Evolutionary conservation across 2,888 invertebrate species (phyloP), one percentile per base, ranked within the genome.

Genomic region (Frankliniella fusca): DNA sequence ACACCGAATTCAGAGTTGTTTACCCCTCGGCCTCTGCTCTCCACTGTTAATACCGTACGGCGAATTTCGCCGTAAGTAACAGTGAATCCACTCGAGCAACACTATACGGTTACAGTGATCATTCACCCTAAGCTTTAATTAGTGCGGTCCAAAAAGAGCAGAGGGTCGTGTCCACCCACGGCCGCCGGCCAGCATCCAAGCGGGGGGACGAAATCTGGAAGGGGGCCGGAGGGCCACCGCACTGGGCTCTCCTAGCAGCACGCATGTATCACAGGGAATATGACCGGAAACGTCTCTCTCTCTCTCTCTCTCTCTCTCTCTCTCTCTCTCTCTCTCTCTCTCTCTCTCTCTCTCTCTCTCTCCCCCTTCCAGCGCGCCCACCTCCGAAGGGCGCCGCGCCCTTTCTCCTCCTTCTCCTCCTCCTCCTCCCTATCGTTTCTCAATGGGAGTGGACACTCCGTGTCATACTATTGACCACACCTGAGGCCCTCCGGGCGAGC

Each of bases 381-480:
- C 61, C 61, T 61, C 61, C 61, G 61, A 18, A 61, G 61, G 11
- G 20, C 61, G n/a, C n/a, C 18, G 61, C 18, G 61, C 61, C 61
- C 61, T 61, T 20, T 54, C 54, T 54, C n/a, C n/a, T n/a, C n/a
- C n/a, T n/a, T 5, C 38, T 5, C 38, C 38, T 38, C 38, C 38
- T 5, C 38, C 38, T 38, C 38, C 5, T 38, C 38, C 38, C 38
- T 76, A 76, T 76, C 70, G 70, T 76, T 76, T 76, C 70, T 76
- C 70, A 76, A 76, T 76, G 70, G 70, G 70, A 76, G 70, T 76
- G 70, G 70, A 76, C 70, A 76, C 70, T 23, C 70, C 70, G 70
- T 76, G 70, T 76, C 70, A 76, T 76, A 76, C 70, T 27, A 76
- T 76, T 76, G 70, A 76, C 70, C 70, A 76, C 70, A 76, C 70